Base-by-base conservation (phyloP, 2,888 invertebrate species). In the Sesamia inferens region DNA sequence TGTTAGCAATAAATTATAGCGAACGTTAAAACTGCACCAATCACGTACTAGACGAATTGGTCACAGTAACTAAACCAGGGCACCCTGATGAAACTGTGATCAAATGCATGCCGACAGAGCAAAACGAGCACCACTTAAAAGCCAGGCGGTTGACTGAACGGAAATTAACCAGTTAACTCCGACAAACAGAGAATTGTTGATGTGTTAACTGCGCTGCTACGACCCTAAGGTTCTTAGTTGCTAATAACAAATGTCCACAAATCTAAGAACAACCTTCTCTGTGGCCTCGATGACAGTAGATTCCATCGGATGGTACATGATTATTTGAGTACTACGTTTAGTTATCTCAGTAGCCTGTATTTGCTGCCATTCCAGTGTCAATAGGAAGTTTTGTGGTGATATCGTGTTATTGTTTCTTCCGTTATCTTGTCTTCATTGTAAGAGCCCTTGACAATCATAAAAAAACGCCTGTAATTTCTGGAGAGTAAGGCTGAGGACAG, bases 281-380 rank as follows among this genome's bases (percentile, higher is more conserved):
- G 42, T 71, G 74, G 74, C 86, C 87, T 86, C 74, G 72, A 78
- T 55, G 76, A 66, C 75, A 73, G 79, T 67, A 64, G 51, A 69
- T 69, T 22, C 61, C 78, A 71, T 82, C 66, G 58, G 24, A 72
- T 68, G 58, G 47, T 48, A 31, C 62, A 42, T 47, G 47, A 54
- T 24, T 68, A 24, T 84, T 73, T 69, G 58, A 24, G 8, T 59
- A 71, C 67, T 48, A 74, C 78, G 47, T 58, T 55, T 64, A 69
- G 74, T 81, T 84, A 65, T 81, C 73, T 71, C 44, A 67, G 44
- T 67, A 51, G 66, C 48, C 24, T 5, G 55, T 73, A 59, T 83
- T 79, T 63, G 65, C 79, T 59, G 61, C 51, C 48, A 22, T 72
- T 72, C 39, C 54, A 31, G 19, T 55, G 47, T 78, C 73, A 79